Base-by-base conservation (phyloP, 35 echinoderm and acorn worm species). In the Heliocidaris tuberculata region DNA sequence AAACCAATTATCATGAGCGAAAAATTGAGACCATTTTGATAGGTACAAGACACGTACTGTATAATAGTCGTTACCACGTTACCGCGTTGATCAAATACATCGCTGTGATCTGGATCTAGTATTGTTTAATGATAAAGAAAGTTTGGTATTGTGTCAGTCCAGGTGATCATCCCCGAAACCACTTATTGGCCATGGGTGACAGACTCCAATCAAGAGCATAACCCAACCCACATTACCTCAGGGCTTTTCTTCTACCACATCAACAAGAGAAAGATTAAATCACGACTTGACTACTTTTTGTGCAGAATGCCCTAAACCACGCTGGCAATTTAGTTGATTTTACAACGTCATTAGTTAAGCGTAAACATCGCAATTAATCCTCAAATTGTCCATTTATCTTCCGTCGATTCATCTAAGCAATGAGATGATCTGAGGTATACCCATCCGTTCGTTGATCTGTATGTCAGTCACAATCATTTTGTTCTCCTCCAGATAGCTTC, bases 351-450 rank as follows among this genome's bases (percentile, higher is more conserved):
- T 78, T 78, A 78, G 65, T 78, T 27, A 78, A 78, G 65, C 65
- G 65, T 78, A 78, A 78, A 78, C 65, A 78, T 78, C 65, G 65
- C 65, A 27, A 78, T 78, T 78, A 78, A 78, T 78, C 65, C 65
- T 78, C 27, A 78, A 78, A 78, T 78, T 78, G 65, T 19, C 65
- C 21, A 78, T 78, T 78, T 24, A 78, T 78, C 65, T 24, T 78
- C 19, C 21, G 65, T 78, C 27, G 65, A 78, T 27, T 19, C 27
- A 27, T n/a, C 65, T 27, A 78, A n/a, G 17, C 2, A 78, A 78
- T 4, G 65, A 78, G 21, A 78, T 78, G 65, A n/a, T 78, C 27
- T 3, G 65, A 27, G 65, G 0, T 42, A 78, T 78, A 78, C 19
- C 65, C 65, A 19, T n/a, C 0, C 65, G 65, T 78, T 78, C 65